phyloP scores from a whole-genome alignment of 2,888 invertebrate genomes.

The Lepeophtheirus nordmannii region DNA sequence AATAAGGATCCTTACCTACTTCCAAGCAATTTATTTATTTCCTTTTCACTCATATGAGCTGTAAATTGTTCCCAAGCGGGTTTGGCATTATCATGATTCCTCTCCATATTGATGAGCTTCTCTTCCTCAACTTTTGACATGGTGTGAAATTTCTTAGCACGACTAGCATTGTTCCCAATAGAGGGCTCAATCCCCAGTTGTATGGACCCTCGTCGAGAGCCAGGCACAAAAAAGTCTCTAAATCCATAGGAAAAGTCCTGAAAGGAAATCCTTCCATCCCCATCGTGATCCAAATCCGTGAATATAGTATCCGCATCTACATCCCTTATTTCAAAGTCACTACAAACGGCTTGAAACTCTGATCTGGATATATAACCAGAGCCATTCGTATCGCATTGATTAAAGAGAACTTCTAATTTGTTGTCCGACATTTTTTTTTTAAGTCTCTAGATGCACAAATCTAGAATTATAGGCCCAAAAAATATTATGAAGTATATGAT shows the following conservation, averaged over 20 bases:
- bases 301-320: conserved; percentile 39
- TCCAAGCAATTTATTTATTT: conserved; percentile 30
- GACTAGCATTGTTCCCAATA: neutral
- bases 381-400: conserved; percentile 36
- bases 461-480: too few relatives aligned
- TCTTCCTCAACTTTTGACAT: conserved; percentile 23
- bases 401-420: conserved; percentile 35
- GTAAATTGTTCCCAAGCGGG: conserved; percentile 33
- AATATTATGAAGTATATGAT: too few relatives aligned
- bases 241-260: conserved; percentile 41
- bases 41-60: conserved; percentile 31
- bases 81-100: conserved; percentile 31
- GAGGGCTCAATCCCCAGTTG: conserved; percentile 4
- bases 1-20: neutral
- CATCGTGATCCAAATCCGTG: conserved; percentile 39
- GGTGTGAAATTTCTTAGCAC: conserved; percentile 23
- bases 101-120: conserved; percentile 28
- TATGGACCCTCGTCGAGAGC: conserved; percentile 3
- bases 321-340: conserved; percentile 35
- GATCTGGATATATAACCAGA: conserved; percentile 37
- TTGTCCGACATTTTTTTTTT: too few relatives aligned
- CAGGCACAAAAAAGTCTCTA: conserved; percentile 33
- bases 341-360: conserved; percentile 38
- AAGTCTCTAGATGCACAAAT: too few relatives aligned
- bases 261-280: conserved; percentile 40